phyloP scores from a whole-genome alignment of 1,140 invertebrate species.

The Danaus plexippus region DNA sequence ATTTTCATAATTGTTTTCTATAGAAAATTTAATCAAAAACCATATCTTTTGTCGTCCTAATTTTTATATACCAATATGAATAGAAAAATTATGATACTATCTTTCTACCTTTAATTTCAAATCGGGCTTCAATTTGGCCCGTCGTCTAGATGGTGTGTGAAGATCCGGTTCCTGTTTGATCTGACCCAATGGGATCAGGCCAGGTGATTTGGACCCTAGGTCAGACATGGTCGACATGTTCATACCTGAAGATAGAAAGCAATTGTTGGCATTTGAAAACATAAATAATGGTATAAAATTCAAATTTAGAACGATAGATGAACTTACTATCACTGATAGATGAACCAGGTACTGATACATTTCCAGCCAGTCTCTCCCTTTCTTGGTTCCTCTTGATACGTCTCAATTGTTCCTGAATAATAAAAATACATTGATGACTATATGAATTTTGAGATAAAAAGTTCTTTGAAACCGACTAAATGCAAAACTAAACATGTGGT shows the following conservation, averaged over 20 bases:
- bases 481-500: no score
- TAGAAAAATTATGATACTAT: not conserved
- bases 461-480: no score
- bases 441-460: no score
- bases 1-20: no score
- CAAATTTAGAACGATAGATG: not conserved
- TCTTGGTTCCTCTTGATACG: conserved; percentile 95
- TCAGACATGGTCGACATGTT: conserved; percentile 36
- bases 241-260: conserved; percentile 23
- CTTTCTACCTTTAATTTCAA: conserved; percentile 82
- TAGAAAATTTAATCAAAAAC: no score
- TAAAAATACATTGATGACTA: no score
- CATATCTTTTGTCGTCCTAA: no score
- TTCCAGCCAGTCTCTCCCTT: conserved; percentile 78
- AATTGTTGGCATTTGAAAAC: not conserved
- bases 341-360: conserved; percentile 45
- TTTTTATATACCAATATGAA: not conserved
- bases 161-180: conserved; percentile 72
- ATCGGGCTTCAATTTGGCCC: conserved; percentile 90
- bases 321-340: conserved; percentile 49
- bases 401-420: conserved; percentile 85
- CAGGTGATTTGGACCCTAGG: conserved; percentile 40
- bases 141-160: conserved; percentile 78
- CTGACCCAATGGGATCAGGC: conserved; percentile 56
- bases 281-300: not conserved